Base-by-base conservation (phyloP, 1,140 invertebrate genomes). In the Alviniconcha marisindica region DNA sequence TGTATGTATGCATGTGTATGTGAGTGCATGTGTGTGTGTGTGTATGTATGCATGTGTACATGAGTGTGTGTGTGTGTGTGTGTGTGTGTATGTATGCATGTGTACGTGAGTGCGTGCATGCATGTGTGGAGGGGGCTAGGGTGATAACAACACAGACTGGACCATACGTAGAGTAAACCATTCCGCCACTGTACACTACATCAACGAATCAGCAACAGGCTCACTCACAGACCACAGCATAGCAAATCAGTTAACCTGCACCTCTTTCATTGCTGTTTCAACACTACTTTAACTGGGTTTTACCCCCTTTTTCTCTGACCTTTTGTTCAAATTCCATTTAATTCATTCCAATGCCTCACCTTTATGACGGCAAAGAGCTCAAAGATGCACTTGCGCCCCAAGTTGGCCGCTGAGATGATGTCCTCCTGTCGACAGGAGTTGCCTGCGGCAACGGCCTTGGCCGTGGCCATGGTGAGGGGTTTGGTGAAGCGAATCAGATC, bases 401-500 rank as follows among this genome's bases (percentile, higher is more conserved):
- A 96, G 93, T 99, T 99, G 28, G 98, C 98, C 5, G 98, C 98
- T 5, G 97, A 97, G 48, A 99, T 99, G 66, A 99, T 96, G 91
- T 99, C 98, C 88, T 99, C 97, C 93, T 99, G 98, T 88, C 97
- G 96, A 91, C 97, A 96, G 85, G 97, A 98, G 89, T 97, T 97
- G 7, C 97, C 98, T 74, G 98, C 98, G 2, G 97, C 96, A 0
- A 99, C 98, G 0, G 98, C 97, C 90, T 98, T 98, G 0, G 97
- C 97, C 0, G 98, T 99, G 1, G 98, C 98, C n/a, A 96, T 94
- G 0, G 98, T 99, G 89, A 99, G 97, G 66, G 97, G 97, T 90
- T 98, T 98, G 0, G 98, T 99, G 88, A 96, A 96, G 36, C 97
- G 95, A 76, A 99, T 96, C 21, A 99, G 94, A 90, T 99, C 98